phyloP scores from a whole-genome alignment of 2,113 vertebrate species.

The Leuciscus idus region DNA sequence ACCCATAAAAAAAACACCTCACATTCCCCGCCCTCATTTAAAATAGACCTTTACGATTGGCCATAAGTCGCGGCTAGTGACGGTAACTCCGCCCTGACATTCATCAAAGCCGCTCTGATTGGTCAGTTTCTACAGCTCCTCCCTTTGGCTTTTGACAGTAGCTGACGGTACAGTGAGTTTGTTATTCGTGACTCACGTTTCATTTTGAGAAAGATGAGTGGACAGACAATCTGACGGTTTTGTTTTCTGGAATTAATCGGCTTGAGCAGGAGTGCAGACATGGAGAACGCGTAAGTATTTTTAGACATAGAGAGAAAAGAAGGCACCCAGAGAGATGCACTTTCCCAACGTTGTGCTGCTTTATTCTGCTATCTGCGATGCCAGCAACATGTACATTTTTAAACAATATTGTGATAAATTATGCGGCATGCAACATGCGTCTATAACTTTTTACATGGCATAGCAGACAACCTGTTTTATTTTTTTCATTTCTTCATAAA shows the following conservation, averaged over 20 bases:
- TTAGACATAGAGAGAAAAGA: not conserved
- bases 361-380: not conserved
- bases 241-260: not conserved
- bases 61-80: too few species aligned
- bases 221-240: not conserved
- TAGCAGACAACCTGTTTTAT: not conserved
- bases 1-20: not conserved
- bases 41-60: not conserved
- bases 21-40: not conserved
- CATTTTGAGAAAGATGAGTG: not conserved
- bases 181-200: not conserved
- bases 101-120: not conserved
- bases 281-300: conserved; percentile 25
- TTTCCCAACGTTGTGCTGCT: not conserved
- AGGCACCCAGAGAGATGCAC: not conserved
- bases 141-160: conserved; percentile 17
- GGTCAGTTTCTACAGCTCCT: not conserved
- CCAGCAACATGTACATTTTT: not conserved
- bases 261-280: conserved; percentile 3
- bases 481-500: not conserved
- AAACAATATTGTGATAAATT: not conserved
- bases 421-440: not conserved
- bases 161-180: not conserved
- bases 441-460: not conserved
- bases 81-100: not conserved